Evolutionary conservation across 2,797 vertebrate species (phyloP).

Genomic region (Hippocampus kuda): DNA sequence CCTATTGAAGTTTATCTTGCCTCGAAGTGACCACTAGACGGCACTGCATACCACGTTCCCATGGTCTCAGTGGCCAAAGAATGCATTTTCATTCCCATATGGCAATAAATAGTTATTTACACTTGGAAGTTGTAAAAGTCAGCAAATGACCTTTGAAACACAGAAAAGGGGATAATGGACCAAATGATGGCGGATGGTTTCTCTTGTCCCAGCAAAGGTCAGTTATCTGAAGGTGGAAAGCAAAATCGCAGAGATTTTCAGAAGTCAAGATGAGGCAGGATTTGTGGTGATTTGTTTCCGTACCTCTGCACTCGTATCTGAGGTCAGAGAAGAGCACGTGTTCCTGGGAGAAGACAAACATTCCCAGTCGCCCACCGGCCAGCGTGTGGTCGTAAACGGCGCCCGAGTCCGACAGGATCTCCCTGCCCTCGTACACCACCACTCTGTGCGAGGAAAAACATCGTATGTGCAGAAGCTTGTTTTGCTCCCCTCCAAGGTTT

Average conservation of each 20-base stretch:
- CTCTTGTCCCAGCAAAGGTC: slow-evolving; percentile 40
- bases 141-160: not conserved
- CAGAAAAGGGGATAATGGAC: not conserved
- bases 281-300: slow-evolving; percentile 4
- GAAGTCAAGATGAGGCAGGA: not conserved
- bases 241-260: slow-evolving; percentile 12
- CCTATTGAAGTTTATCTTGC: not conserved
- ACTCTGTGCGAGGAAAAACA: slow-evolving; percentile 64
- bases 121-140: slow-evolving; percentile 43
- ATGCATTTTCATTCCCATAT: slow-evolving; percentile 42
- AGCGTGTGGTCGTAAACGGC: slow-evolving; percentile 94
- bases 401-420: slow-evolving; percentile 97
- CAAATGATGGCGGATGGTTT: not conserved
- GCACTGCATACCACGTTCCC: slow-evolving; percentile 30
- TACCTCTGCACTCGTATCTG: slow-evolving; percentile 99
- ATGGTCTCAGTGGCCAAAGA: not conserved
- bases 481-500: too few relatives aligned
- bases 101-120: slow-evolving; percentile 98
- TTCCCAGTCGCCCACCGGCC: slow-evolving; percentile 87
- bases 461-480: too few relatives aligned
- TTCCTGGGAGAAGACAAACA: slow-evolving; percentile 99
- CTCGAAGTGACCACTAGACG: slow-evolving; percentile 22
- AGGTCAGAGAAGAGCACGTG: slow-evolving; percentile 99
- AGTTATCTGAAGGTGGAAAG: slow-evolving; percentile 69
- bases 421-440: slow-evolving; percentile 97